These are phyloP conservation scores for Eilema griseolum DNA, from an alignment of 2,888 invertebrate genomes.

Conservation along the genomic window DNA sequence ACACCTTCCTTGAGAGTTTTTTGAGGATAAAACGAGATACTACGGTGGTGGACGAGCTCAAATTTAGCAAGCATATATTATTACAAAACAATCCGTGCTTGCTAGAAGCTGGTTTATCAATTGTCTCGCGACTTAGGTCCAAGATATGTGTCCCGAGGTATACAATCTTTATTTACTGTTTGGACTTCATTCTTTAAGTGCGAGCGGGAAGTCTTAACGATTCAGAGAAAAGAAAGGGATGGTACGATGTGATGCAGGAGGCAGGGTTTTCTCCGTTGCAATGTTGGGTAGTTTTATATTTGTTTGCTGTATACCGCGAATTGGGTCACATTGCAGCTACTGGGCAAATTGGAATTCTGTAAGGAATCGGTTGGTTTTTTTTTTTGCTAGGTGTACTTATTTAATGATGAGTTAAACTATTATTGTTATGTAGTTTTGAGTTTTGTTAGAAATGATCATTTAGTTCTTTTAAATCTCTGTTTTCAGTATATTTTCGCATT, in stretches of 20 bases:
- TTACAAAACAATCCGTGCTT: no score
- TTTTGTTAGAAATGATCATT: not conserved
- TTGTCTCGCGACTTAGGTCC: no score
- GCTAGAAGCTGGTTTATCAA: no score
- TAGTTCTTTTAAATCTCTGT: not conserved
- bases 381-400: slow-evolving; percentile 6
- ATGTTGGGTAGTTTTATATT: slow-evolving; percentile 27
- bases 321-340: slow-evolving; percentile 38
- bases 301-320: slow-evolving; percentile 33
- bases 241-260: slow-evolving; percentile 16
- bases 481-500: not conserved
- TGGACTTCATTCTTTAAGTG: not conserved
- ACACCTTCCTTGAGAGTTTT: no score
- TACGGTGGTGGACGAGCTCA: no score
- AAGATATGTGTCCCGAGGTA: not conserved
- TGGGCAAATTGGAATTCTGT: slow-evolving; percentile 44
- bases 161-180: not conserved
- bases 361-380: slow-evolving; percentile 31
- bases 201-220: not conserved
- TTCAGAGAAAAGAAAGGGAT: slow-evolving; percentile 9
- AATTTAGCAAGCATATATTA: no score
- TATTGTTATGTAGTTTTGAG: slow-evolving; percentile 8
- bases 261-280: slow-evolving; percentile 7
- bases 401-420: not conserved
- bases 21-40: no score